phyloP scores from a whole-genome alignment of 2,797 vertebrate species.

The Mergus octosetaceus region DNA sequence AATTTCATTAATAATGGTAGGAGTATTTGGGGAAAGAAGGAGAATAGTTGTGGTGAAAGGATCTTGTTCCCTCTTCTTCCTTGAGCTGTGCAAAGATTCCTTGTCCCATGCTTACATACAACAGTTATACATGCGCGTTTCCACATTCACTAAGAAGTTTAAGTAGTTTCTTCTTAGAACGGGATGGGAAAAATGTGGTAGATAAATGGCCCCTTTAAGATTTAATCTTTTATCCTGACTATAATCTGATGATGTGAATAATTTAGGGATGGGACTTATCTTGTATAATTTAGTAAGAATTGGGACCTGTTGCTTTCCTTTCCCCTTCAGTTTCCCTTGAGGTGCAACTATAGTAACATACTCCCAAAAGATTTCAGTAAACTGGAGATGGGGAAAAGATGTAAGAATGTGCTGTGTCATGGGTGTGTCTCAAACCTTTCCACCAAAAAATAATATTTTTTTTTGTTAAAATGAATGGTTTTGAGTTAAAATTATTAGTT shows the following conservation, averaged over 20 bases:
- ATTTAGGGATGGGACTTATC: not conserved
- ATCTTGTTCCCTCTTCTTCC: not conserved
- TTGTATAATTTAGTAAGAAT: not conserved
- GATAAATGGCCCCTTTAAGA: not conserved
- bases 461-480: not conserved
- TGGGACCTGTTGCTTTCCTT: not conserved
- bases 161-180: not conserved
- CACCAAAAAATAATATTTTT: not conserved
- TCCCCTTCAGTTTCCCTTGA: not conserved
- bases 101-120: not conserved
- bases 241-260: not conserved
- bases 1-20: not conserved
- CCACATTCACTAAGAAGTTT: not conserved
- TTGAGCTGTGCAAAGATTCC: not conserved
- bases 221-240: not conserved
- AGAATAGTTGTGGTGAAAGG: not conserved
- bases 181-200: accelerated
- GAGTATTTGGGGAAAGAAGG: not conserved
- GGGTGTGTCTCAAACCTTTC: accelerated
- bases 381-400: accelerated
- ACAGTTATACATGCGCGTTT: not conserved
- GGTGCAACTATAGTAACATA: accelerated
- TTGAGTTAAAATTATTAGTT: not conserved
- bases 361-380: not conserved
- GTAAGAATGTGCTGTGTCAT: not conserved